Evolutionary conservation across 2,797 vertebrate species (phyloP), one percentile per base, ranked within the genome.

Genomic region (Sebastes baramenuke): DNA sequence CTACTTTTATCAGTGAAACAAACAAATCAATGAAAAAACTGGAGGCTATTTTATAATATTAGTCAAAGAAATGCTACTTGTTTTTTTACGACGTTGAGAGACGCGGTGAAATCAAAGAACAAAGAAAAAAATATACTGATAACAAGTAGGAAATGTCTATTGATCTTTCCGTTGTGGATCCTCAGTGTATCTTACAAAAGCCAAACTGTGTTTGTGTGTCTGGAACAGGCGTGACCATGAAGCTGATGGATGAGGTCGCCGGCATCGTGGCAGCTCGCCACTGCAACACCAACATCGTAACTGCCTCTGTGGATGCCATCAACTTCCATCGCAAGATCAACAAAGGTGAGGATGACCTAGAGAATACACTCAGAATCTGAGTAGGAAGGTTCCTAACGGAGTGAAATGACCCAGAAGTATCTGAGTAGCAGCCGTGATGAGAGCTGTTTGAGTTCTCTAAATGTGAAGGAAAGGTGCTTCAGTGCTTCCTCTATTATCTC

Each of bases 221-320:
- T 88, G 70, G 11, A n/a, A 34, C 93, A 99, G 98, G 98, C 38
- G 97, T 98, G 84, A 98, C 97, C 83, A 99, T 99, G 98, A 99
- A 99, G 93, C 94, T 99, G 85, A 99, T 99, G 98, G 98, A 99
- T 0, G 98, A 99, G 77, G 98, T 99, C 0, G 98, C 98, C 0
- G 98, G 98, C 32, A 98, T 99, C 0, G 97, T 98, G 75, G 97
- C 98, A 0, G 94, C 94, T 1, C 97, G 98, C 10, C 98, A 99
- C 91, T 99, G 98, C 95, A 97, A 97, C 93, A 99, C 97, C 88
- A 99, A 99, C 92, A 95, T 99, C 0, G 98, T 99, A 88, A 99
- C 98, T 0, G 98, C 97, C 58, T 99, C 97, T 0, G 97, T 99
- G 93, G 97, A 99, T 0, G 97, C 97, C 92, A 98, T 99, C 74